A percentile compares a stretch with the other conserved stretches of the same genome.
Conservation (phyloP, 2,888 invertebrate species). For the Trichopoda pennipes region DNA sequence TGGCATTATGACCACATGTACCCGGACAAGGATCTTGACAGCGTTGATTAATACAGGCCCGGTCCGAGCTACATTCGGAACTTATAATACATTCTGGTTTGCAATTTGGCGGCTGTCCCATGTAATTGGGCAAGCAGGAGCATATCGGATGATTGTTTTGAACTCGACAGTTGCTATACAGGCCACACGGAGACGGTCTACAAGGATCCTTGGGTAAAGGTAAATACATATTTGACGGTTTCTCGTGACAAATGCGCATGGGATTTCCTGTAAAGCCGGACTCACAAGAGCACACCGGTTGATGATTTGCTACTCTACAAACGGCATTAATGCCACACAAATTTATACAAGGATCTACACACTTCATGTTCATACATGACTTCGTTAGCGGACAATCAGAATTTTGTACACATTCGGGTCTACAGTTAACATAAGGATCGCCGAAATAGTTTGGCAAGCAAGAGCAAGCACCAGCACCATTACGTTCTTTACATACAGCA, state of each 20-base stretch:
- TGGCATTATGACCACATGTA: conserved; percentile 87
- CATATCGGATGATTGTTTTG: conserved; percentile 87
- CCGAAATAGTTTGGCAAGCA: conserved; percentile 92
- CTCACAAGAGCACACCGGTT: conserved; percentile 89
- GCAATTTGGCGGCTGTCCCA: conserved; percentile 88
- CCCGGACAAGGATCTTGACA: conserved; percentile 89
- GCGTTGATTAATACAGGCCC: conserved; percentile 88
- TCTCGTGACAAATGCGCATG: conserved; percentile 86
- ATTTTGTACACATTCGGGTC: conserved; percentile 94
- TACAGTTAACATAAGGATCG: conserved; percentile 91
- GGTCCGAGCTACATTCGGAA: conserved; percentile 87
- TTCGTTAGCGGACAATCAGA: conserved; percentile 89
- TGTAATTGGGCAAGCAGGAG: conserved; percentile 86
- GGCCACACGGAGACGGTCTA: conserved; percentile 82
- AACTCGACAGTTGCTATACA: conserved; percentile 82
- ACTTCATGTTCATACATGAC: conserved; percentile 92
- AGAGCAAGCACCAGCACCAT: conserved; percentile 90
- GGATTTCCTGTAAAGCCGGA: conserved; percentile 90
- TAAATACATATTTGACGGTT: conserved; percentile 80
- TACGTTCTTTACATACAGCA: conserved; percentile 90
- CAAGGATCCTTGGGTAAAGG: conserved; percentile 81
- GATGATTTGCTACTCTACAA: conserved; percentile 91
- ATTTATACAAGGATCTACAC: conserved; percentile 90
- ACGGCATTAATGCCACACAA: conserved; percentile 92
- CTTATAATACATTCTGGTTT: conserved; percentile 89